Evolutionary conservation across 2,888 invertebrate genomes (phyloP), one percentile per base, ranked within the genome.

Genomic region (Metopia argyrocephala): DNA sequence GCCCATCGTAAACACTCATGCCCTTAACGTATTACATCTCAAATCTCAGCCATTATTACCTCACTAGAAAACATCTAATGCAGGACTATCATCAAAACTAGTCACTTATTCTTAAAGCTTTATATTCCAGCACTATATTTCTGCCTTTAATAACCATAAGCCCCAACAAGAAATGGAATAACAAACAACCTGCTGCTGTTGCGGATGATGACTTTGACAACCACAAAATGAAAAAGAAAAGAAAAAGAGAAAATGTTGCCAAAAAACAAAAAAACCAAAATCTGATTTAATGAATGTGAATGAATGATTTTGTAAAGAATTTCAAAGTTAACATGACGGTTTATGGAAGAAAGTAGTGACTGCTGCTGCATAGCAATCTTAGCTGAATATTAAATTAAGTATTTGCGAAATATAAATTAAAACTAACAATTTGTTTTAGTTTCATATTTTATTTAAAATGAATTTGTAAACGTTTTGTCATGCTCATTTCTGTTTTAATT

Each of bases 361-460:
- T 38, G 18, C 2, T 38, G 6, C 15, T 21, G 15, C 25, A 48
- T 38, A 38, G 56, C 27, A 80, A 69, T 76, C 73, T 68, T 66
- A 66, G 66, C 56, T 28, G 69, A 64, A 61, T 25, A 31, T 57
- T 12, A 25, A 45, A 59, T 18, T 48, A n/a, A n/a, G n/a, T n/a
- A 31, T n/a, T 23, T 31, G 25, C 46, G 27, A 65, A 71, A 78
- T 71, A 74, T 61, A 70, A 70, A 78, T 78, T 78, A 70, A 74
- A 78, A 54, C 31, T 45, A 73, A 57, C 73, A 76, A 27, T 57
- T n/a, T 65, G 15, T 78, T 78, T 61, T 75, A 71, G 66, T 66
- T 75, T 78, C 61, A 78, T 75, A 65, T 62, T 70, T 81, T 70
- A 69, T 81, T 81, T 70, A 61, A 75, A 75, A 70, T 78, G 50